A percentile compares a stretch with the other conserved stretches of the same genome.
These are phyloP conservation scores for Probaryconus sp. DNA, from an alignment of 1,140 invertebrate species.

Conservation along the genomic window DNA sequence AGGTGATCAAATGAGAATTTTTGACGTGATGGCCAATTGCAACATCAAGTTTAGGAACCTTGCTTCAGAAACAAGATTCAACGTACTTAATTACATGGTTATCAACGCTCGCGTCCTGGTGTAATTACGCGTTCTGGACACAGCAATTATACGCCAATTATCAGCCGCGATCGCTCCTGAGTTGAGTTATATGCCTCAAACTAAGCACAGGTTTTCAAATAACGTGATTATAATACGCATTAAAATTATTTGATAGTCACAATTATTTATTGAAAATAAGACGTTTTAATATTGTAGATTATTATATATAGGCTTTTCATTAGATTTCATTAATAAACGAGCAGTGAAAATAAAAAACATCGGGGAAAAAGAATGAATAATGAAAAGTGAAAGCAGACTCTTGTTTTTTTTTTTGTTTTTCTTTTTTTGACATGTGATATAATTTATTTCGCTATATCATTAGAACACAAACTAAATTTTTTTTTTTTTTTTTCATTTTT, in stretches of 20 bases:
- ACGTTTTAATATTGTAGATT: no score
- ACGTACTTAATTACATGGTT: slow-evolving; percentile 49
- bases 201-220: slow-evolving; percentile 3
- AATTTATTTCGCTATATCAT: slow-evolving; percentile 78
- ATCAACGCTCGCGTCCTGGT: slow-evolving; percentile 44
- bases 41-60: slow-evolving; percentile 17
- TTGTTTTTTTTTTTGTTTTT: neutral
- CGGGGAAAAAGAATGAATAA: neutral
- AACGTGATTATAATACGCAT: slow-evolving; percentile 31
- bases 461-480: slow-evolving; percentile 76
- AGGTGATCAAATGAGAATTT: slow-evolving; percentile 1
- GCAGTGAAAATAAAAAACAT: neutral
- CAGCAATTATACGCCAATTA: slow-evolving; percentile 69
- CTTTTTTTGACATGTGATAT: slow-evolving; percentile 67
- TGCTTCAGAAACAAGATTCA: slow-evolving; percentile 29
- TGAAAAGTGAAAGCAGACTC: neutral
- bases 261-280: no score
- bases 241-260: slow-evolving; percentile 9
- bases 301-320: no score
- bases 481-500: no score
- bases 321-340: no score
- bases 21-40: slow-evolving; percentile 7
- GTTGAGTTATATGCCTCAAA: slow-evolving; percentile 43
- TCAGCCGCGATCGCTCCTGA: slow-evolving; percentile 59
- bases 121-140: slow-evolving; percentile 67